These are phyloP conservation scores for Bungarus multicinctus DNA, from an alignment of 2,113 vertebrate genomes.

Conservation along the genomic window DNA sequence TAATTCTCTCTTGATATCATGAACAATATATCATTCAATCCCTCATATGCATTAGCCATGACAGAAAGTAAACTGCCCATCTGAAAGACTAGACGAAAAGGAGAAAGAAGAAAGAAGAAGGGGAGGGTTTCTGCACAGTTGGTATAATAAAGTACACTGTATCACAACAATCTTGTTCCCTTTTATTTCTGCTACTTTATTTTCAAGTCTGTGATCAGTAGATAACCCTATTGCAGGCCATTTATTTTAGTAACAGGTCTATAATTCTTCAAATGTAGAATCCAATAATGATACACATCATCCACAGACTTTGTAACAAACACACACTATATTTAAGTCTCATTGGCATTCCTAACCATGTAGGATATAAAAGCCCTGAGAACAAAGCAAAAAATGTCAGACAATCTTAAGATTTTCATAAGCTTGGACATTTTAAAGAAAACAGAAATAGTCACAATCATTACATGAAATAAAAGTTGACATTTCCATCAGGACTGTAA, in stretches of 20 bases:
- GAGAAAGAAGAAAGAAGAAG: not conserved
- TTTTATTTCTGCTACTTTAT: not conserved
- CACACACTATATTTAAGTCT: not conserved
- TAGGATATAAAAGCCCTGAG: not conserved
- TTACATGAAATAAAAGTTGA: constrained; percentile 40
- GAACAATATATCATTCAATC: not conserved
- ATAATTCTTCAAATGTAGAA: not conserved
- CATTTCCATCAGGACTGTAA: constrained; percentile 44
- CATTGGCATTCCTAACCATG: not conserved
- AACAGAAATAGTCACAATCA: constrained; percentile 44
- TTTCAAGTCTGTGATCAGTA: too few species aligned
- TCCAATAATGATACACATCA: not conserved
- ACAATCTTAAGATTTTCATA: constrained; percentile 16
- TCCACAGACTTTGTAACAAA: not conserved
- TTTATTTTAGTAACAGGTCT: not conserved
- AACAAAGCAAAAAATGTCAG: constrained; percentile 4
- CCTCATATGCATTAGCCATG: not conserved
- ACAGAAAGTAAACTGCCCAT: not conserved
- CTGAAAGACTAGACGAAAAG: not conserved
- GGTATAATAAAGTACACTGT: not conserved
- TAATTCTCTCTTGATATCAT: not conserved
- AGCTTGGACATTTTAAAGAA: constrained; percentile 25
- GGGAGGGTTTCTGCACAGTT: not conserved
- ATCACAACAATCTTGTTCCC: not conserved
- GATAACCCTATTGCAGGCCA: not conserved